Evolutionary conservation across 2,113 vertebrate genomes (phyloP).

Genomic region (Cinclus mexicanus): DNA sequence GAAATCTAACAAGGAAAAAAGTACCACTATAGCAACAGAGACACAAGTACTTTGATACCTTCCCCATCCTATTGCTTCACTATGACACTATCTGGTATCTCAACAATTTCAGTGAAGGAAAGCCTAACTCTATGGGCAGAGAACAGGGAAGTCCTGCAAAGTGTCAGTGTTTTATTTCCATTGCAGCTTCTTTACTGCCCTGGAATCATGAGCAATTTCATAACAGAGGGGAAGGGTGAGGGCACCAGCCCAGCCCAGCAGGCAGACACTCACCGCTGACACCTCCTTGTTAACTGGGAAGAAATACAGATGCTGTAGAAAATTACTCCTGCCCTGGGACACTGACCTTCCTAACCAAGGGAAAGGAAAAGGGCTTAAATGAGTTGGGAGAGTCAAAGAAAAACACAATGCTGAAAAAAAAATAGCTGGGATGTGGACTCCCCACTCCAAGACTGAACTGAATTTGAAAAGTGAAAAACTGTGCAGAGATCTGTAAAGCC

Average conservation of each 20-base stretch:
- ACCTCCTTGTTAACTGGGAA: neutral
- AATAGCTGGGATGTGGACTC: neutral
- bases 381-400: neutral
- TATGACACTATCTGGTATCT: neutral
- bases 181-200: neutral
- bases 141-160: neutral
- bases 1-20: neutral
- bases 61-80: neutral
- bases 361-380: neutral
- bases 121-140: neutral
- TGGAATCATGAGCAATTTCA: neutral
- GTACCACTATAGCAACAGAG: neutral
- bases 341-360: neutral
- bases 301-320: neutral
- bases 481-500: neutral
- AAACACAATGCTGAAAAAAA: neutral
- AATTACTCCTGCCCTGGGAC: neutral
- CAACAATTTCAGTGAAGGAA: neutral
- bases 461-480: neutral
- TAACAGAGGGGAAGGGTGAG: neutral
- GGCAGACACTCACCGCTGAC: neutral
- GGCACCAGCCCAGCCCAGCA: neutral
- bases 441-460: neutral
- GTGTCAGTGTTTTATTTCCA: neutral
- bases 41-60: neutral